phyloP scores from a whole-genome alignment of 2,113 vertebrate genomes.

The Ahaetulla prasina region DNA sequence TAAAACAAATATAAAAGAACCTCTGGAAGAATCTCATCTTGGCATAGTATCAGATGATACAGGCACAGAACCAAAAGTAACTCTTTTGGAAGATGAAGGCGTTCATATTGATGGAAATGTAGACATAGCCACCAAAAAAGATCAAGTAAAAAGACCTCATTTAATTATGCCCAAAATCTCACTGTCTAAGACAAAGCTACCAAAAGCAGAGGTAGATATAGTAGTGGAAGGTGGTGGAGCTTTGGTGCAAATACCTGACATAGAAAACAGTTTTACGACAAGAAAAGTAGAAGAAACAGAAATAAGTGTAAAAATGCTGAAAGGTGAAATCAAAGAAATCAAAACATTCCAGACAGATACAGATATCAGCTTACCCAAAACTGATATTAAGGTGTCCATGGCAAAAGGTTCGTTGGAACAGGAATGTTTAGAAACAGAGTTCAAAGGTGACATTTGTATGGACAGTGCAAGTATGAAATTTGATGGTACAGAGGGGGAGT shows the following conservation, averaged over 20 bases:
- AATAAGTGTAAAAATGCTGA: slow-evolving; percentile 49
- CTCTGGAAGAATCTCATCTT: slow-evolving; percentile 18
- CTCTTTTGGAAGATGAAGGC: neutral
- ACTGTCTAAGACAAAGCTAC: slow-evolving; percentile 44
- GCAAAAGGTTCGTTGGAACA: slow-evolving; percentile 1
- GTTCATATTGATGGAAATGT: neutral
- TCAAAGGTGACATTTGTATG: neutral
- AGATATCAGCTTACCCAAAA: neutral
- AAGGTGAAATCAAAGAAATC: slow-evolving; percentile 15
- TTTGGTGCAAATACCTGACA: slow-evolving; percentile 32
- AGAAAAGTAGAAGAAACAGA: neutral
- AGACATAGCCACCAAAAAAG: slow-evolving; percentile 27
- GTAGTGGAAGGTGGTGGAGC: neutral
- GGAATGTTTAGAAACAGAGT: slow-evolving; percentile 15
- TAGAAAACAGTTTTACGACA: slow-evolving; percentile 32
- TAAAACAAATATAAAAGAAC: neutral
- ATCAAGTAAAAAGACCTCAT: slow-evolving; percentile 25
- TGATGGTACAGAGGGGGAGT: slow-evolving; percentile 49
- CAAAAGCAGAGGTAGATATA: slow-evolving; percentile 18
- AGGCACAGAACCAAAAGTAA: neutral
- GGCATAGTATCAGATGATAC: neutral
- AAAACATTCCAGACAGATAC: neutral
- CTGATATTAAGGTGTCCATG: neutral
- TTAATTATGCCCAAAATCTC: slow-evolving; percentile 52
- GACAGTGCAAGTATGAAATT: slow-evolving; percentile 41